Evolutionary conservation across 2,888 invertebrate genomes (phyloP), one percentile per base, ranked within the genome.

Genomic region (Troides oblongomaculatus): DNA sequence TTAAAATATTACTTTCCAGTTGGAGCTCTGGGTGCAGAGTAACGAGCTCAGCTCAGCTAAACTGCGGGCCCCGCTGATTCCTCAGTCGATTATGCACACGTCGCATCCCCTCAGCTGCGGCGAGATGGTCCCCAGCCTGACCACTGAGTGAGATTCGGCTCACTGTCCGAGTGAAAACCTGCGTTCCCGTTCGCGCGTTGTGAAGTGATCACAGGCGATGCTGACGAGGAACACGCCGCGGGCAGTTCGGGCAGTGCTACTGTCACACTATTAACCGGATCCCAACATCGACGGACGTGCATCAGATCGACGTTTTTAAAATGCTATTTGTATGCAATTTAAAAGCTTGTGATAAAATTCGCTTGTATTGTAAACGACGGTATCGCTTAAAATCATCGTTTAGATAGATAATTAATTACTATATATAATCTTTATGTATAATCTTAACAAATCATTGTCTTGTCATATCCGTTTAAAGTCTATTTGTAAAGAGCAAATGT

Each of bases 11-110:
- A 30, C 0, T 60, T 89, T 88, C 12, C 84, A 93, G 93, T 78
- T 93, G 83, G 92, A 92, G 66, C 84, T 93, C 0, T 93, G 93
- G 93, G 92, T 93, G 59, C 92, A 93, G 74, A 90, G 92, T 75
- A 93, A 93, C 74, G 93, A 93, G 62, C 71, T 93, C 8, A 93
- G 91, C 65, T 93, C 93, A 0, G 93, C 92, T 6, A 86, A 88
- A 61, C 84, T 93, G 1, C 85, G 93, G 21, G 85, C 80, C 0
- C 79, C 84, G 0, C 77, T 71, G 0, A 76, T 79, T 0, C 79
- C 81, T 0, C 72, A 82, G 0, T 81, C 85, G 1, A 74, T 76
- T 8, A 73, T 85, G 18, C 81, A 81, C 18, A 74, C 75, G 1
- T n/a, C 79, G 1, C 81, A 82, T 62, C 81, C 79, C 62, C 72